phyloP scores from a whole-genome alignment of 1,140 invertebrate genomes.

The Planococcus citri region DNA sequence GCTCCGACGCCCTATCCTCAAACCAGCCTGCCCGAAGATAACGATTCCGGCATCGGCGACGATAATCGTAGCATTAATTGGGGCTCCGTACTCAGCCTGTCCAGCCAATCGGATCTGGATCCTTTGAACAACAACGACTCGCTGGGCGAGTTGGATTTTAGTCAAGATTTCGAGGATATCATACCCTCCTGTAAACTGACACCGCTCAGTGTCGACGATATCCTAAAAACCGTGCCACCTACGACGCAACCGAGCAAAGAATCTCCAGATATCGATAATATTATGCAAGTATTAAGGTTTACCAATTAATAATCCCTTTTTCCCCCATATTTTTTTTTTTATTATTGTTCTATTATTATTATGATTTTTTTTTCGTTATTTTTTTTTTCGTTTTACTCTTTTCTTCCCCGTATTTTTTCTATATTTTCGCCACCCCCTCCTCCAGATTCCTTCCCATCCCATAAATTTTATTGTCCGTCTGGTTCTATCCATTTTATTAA shows the following conservation, averaged over 20 bases:
- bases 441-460: too few species aligned
- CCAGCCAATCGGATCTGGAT: constrained; percentile 68
- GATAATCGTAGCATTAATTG: constrained; percentile 56
- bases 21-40: constrained; percentile 25
- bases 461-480: neutral
- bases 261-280: constrained; percentile 24
- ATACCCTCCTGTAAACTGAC: constrained; percentile 51
- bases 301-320: constrained; percentile 16
- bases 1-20: constrained; percentile 36
- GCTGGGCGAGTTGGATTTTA: constrained; percentile 28
- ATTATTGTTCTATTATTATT: neutral
- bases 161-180: constrained; percentile 36
- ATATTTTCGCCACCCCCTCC: too few species aligned
- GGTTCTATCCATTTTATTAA: neutral
- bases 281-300: constrained; percentile 26
- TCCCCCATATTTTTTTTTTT: neutral
- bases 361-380: neutral
- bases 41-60: constrained; percentile 27
- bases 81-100: constrained; percentile 76
- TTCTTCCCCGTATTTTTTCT: too few species aligned
- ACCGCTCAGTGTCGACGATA: constrained; percentile 42
- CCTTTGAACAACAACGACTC: constrained; percentile 64
- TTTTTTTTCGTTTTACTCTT: neutral
- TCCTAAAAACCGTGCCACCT: constrained; percentile 40
- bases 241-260: constrained; percentile 11